Evolutionary conservation across 2,113 vertebrate genomes (phyloP), one percentile per base, ranked within the genome.

Genomic region (Oreochromis aureus): DNA sequence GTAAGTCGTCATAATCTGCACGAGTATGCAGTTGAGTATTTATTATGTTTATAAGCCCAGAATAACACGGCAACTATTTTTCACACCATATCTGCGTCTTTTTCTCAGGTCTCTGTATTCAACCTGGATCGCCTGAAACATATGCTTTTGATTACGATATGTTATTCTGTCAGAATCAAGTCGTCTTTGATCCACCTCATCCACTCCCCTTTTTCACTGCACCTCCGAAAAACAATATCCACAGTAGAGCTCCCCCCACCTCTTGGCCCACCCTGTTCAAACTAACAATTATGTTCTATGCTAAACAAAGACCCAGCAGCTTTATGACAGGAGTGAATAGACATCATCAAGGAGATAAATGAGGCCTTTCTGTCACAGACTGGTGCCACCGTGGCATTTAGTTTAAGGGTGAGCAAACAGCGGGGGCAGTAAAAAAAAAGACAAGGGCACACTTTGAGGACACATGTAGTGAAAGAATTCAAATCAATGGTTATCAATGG

Each of bases 141-240:
- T 66, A 36, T 94, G 94, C 71, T 91, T 91, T 81, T 84, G 56
- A 94, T 95, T 92, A 89, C 19, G 9, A 76, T 1, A 24, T 93
- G 85, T 93, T 92, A 66, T 90, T 87, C 85, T 71, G 84, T 84
- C 69, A 61, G 82, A 89, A 9, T 30, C 32, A 84, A 71, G 86
- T 13, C 2, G 51, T 34, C 84, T 93, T 92, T 93, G 87, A 94
- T 94, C 89, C 89, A 55, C 89, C 87, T 91, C 27, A 32, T 30
- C 7, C 55, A 16, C 81, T 83, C 76, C 83, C 48, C 51, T 58
- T 84, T 80, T 80, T 44, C 13, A 10, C 54, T 55, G 59, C 86
- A 73, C 82, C 80, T 84, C 54, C 10, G 5, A 83, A 83, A 88
- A 86, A 86, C 81, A 54, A 51, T 78, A 78, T 78, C 46, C 1